Percentiles rank a stretch among this genome's conserved stretches.
phyloP scores from a whole-genome alignment of 2,888 invertebrate species.

The Galerucella calmariensis region DNA sequence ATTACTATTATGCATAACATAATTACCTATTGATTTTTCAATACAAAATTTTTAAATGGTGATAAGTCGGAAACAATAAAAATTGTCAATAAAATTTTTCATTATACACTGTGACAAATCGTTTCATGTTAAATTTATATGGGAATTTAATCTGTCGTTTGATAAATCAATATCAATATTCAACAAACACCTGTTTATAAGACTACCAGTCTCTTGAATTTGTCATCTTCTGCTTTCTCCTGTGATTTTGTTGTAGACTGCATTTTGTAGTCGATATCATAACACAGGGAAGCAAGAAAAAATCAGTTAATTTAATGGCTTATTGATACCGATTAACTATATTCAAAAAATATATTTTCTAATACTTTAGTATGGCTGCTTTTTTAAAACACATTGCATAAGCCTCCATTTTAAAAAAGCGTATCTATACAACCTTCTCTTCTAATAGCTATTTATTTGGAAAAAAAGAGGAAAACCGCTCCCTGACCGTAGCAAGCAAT shows the following conservation, averaged over 20 bases:
- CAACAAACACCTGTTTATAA: too few relatives aligned
- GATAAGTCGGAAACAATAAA: not conserved
- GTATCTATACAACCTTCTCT: conserved; percentile 50
- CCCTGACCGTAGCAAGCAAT: conserved; percentile 60
- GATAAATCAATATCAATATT: too few relatives aligned
- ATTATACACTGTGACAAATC: too few relatives aligned
- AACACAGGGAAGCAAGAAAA: too few relatives aligned
- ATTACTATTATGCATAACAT: not conserved
- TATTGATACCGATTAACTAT: too few relatives aligned
- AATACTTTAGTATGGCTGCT: too few relatives aligned
- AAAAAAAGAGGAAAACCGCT: conserved; percentile 60
- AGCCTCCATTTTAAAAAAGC: conserved; percentile 53
- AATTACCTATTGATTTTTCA: not conserved
- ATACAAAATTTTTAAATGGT: not conserved
- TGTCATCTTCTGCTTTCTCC: too few relatives aligned
- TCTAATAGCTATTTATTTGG: conserved; percentile 62
- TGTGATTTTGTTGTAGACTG: too few relatives aligned
- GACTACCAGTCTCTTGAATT: too few relatives aligned
- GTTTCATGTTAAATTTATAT: not conserved
- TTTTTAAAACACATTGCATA: conserved; percentile 41
- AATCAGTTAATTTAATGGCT: too few relatives aligned
- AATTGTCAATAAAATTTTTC: not conserved
- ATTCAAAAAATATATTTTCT: too few relatives aligned
- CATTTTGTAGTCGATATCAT: too few relatives aligned
- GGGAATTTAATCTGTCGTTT: not conserved